Evolutionary conservation across 2,113 vertebrate species (phyloP).

Genomic region (Cololabis saira): DNA sequence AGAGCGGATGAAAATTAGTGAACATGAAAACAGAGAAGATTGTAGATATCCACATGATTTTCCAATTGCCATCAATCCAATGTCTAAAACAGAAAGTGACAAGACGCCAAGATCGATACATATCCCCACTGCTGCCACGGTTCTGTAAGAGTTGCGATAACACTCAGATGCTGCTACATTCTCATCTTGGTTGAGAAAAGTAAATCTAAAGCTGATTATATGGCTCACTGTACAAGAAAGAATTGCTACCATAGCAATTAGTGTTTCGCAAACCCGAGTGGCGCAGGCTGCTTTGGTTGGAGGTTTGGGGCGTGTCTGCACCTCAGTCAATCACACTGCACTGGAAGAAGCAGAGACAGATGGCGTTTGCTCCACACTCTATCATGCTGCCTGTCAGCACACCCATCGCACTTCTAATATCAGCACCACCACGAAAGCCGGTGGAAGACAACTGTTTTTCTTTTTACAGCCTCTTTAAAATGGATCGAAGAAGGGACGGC

Average conservation of each 20-base stretch:
- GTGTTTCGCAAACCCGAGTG: constrained; percentile 26
- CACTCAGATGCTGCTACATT: not conserved
- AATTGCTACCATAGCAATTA: constrained; percentile 32
- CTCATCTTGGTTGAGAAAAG: constrained; percentile 15
- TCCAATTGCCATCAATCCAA: constrained; percentile 2
- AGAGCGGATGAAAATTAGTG: not conserved
- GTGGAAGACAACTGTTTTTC: constrained; percentile 61
- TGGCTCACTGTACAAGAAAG: constrained; percentile 32
- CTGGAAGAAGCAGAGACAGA: constrained; percentile 70
- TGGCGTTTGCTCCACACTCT: constrained; percentile 65
- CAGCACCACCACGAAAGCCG: constrained; percentile 31
- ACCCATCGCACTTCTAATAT: constrained; percentile 33
- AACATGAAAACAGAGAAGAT: not conserved
- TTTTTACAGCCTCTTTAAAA: constrained; percentile 64
- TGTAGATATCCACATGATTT: not conserved
- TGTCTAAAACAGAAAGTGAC: not conserved
- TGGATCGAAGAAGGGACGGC: constrained; percentile 37
- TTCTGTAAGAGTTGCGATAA: too few species aligned
- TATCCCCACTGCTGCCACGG: too few species aligned
- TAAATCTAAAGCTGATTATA: constrained; percentile 35
- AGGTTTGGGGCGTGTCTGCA: constrained; percentile 36
- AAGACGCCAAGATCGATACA: too few species aligned
- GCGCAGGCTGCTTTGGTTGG: constrained; percentile 32
- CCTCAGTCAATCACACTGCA: constrained; percentile 56
- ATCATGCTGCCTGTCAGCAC: constrained; percentile 55